Conservation (phyloP, 2,888 invertebrate genomes). For the Dione juno region DNA sequence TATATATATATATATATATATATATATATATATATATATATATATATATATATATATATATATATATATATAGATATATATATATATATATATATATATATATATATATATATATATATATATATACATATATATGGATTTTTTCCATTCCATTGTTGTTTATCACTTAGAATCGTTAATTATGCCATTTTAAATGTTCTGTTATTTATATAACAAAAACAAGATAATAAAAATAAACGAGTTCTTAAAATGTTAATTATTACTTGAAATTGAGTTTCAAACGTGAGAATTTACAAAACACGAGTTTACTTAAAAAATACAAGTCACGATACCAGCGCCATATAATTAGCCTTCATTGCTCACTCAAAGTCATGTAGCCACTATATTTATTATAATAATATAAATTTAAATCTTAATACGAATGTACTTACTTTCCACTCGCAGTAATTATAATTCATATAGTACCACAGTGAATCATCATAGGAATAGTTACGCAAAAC, state of each 20-base stretch:
- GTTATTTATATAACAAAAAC: not conserved
- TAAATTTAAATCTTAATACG: not conserved
- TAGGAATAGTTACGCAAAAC: slow-evolving; percentile 50
- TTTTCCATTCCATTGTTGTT: too few species aligned
- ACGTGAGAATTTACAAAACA: not conserved
- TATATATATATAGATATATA: too few species aligned
- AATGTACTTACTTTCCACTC: slow-evolving; percentile 16
- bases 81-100: too few species aligned
- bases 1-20: too few species aligned
- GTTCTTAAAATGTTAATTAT: not conserved
- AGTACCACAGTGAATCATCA: slow-evolving; percentile 43
- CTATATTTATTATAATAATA: not conserved
- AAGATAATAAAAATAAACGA: not conserved
- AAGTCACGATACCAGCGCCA: slow-evolving; percentile 15
- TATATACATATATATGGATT: too few species aligned
- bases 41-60: too few species aligned
- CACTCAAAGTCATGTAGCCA: not conserved
- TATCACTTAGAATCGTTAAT: not conserved
- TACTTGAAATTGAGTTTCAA: not conserved
- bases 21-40: too few species aligned
- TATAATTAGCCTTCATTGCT: slow-evolving; percentile 1
- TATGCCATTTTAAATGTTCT: not conserved
- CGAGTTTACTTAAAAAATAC: slow-evolving; percentile 6
- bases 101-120: too few species aligned
- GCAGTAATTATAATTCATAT: slow-evolving; percentile 40